These are phyloP conservation scores for Pilophorus perplexus DNA, from an alignment of 2,888 invertebrate genomes.

Conservation along the genomic window DNA sequence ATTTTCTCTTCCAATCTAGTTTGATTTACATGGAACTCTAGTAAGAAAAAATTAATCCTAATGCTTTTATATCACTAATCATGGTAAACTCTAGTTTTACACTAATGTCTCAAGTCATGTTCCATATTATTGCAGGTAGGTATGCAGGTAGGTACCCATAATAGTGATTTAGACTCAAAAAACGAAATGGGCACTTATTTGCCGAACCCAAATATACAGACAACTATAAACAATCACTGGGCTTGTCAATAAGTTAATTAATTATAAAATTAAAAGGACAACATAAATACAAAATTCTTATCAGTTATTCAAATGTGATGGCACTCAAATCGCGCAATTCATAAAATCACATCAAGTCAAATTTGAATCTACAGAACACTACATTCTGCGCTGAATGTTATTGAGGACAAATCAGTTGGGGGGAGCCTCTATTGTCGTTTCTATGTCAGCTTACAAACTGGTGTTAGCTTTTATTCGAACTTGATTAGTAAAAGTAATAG, in stretches of 20 bases:
- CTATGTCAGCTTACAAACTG: too few species aligned
- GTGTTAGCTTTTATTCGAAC: too few species aligned
- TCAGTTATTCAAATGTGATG: constrained; percentile 28
- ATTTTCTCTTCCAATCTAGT: too few species aligned
- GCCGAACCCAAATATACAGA: neutral
- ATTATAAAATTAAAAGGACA: neutral
- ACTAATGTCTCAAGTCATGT: constrained; percentile 35
- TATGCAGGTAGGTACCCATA: constrained; percentile 23
- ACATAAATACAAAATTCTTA: constrained; percentile 24
- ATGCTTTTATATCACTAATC: constrained; percentile 43
- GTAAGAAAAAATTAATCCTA: constrained; percentile 10
- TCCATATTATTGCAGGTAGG: too few species aligned
- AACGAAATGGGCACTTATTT: neutral
- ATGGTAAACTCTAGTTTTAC: constrained; percentile 45
- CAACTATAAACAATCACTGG: constrained; percentile 35
- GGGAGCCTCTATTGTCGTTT: too few species aligned
- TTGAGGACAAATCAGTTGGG: too few species aligned
- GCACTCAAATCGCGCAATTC: constrained; percentile 24
- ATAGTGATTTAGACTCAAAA: constrained; percentile 3
- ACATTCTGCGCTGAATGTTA: too few species aligned
- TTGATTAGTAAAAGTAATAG: too few species aligned
- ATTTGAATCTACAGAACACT: too few species aligned
- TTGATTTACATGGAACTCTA: constrained; percentile 20
- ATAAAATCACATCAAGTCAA: neutral
- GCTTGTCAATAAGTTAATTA: constrained; percentile 37